Conservation (phyloP, 2,113 vertebrate genomes). For the Tor tambroides region DNA sequence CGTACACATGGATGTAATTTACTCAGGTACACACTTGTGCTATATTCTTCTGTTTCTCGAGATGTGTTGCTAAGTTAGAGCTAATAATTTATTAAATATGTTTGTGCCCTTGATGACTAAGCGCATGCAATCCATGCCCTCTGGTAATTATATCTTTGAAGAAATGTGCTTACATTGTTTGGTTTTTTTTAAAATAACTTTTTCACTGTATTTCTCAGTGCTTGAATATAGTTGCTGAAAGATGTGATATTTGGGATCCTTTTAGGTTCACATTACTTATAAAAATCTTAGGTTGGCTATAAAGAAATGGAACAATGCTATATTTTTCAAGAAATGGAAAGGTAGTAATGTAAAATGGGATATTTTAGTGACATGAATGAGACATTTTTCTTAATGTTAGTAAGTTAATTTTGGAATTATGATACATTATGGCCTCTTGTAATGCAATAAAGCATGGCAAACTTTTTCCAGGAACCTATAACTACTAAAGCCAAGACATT, state of each 20-base stretch:
- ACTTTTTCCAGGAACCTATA: not conserved
- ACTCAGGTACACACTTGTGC: slow-evolving; percentile 20
- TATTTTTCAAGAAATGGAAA: slow-evolving; percentile 41
- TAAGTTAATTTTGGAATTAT: slow-evolving; percentile 41
- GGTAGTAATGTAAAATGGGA: not conserved
- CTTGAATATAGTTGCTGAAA: not conserved
- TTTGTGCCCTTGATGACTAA: not conserved
- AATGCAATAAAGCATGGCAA: not conserved
- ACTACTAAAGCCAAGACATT: not conserved
- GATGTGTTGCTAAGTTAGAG: not conserved
- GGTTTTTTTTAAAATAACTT: not conserved
- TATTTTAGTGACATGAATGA: slow-evolving; percentile 16
- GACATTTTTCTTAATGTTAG: not conserved
- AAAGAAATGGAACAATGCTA: not conserved
- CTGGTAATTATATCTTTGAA: not conserved
- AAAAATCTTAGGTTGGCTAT: slow-evolving; percentile 20
- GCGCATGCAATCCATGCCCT: not conserved
- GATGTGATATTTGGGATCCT: slow-evolving; percentile 36
- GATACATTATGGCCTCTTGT: slow-evolving; percentile 18
- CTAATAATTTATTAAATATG: not conserved
- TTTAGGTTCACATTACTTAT: slow-evolving; percentile 25
- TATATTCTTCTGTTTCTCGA: not conserved
- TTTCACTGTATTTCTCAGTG: not conserved
- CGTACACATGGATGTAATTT: slow-evolving; percentile 42
- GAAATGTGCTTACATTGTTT: not conserved